Conservation (phyloP, 2,113 vertebrate species). For the Notothenia rossii region DNA sequence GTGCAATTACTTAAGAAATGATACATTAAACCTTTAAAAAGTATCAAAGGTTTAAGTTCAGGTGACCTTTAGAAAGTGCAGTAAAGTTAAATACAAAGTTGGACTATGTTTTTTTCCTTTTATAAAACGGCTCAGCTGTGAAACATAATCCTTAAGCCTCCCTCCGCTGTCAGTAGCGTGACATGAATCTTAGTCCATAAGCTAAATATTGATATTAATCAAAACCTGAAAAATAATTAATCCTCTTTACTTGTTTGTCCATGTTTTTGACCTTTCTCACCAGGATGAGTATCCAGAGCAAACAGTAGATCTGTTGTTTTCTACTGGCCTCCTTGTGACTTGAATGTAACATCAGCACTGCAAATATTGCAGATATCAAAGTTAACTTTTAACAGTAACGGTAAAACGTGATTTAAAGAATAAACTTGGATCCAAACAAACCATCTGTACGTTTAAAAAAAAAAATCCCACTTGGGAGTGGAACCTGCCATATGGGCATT, state of each 20-base stretch:
- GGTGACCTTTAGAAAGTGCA: slow-evolving; percentile 68
- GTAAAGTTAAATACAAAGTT: slow-evolving; percentile 61
- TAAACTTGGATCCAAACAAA: background rate
- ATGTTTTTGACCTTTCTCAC: slow-evolving; percentile 48
- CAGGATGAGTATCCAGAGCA: background rate
- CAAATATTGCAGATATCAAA: background rate
- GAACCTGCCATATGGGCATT: too few relatives aligned
- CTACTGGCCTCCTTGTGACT: background rate
- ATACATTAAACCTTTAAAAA: slow-evolving; percentile 56
- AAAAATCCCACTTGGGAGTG: too few relatives aligned
- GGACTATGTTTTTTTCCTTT: background rate
- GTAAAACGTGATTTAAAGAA: background rate
- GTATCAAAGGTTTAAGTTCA: slow-evolving; percentile 38
- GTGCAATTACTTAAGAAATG: slow-evolving; percentile 71
- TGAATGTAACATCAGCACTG: background rate
- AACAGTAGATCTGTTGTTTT: background rate
- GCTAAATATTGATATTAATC: slow-evolving; percentile 61
- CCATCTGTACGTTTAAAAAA: too few relatives aligned
- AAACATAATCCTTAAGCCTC: slow-evolving; percentile 26
- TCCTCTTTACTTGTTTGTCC: slow-evolving; percentile 62
- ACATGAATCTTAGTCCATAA: slow-evolving; percentile 26
- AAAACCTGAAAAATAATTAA: slow-evolving; percentile 62
- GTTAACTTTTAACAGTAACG: background rate
- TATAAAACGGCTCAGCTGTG: slow-evolving; percentile 13
- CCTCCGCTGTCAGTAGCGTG: slow-evolving; percentile 6